Evolutionary conservation across 1,140 invertebrate genomes (phyloP).

Genomic region (Sinella curviseta): DNA sequence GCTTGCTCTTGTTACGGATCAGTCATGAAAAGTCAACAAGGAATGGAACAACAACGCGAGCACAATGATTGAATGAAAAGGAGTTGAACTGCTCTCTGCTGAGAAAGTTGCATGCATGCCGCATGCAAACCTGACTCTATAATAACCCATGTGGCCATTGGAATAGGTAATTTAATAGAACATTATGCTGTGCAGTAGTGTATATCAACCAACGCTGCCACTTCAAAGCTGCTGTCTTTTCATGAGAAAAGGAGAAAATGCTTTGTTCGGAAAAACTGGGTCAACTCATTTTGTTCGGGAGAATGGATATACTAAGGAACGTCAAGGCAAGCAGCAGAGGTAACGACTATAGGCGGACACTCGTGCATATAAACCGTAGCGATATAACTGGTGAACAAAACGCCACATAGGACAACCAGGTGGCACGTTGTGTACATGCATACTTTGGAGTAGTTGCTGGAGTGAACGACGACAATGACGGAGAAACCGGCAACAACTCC

Average conservation of each 20-base stretch:
- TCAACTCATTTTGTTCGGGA: not conserved
- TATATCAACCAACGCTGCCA: too few species aligned
- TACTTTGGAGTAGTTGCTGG: too few species aligned
- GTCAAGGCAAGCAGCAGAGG: not conserved
- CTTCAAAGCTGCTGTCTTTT: not conserved
- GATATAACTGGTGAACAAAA: not conserved
- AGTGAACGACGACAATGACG: too few species aligned
- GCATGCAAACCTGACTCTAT: not conserved
- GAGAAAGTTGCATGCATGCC: not conserved
- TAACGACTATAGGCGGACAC: not conserved
- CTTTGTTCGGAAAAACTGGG: conserved; percentile 3
- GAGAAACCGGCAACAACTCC: too few species aligned
- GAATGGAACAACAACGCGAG: not conserved
- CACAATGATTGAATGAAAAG: not conserved
- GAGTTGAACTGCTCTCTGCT: not conserved
- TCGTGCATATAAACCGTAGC: not conserved
- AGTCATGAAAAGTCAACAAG: not conserved
- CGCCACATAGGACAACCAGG: too few species aligned
- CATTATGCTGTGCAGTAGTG: not conserved
- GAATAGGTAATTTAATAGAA: too few species aligned
- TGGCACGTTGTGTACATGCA: too few species aligned
- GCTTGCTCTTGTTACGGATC: not conserved
- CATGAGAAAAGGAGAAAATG: not conserved
- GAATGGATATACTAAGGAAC: not conserved
- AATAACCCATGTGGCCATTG: too few species aligned